These are phyloP conservation scores for Felis chaus DNA, from an alignment of 2,113 vertebrate genomes.

Conservation along the genomic window DNA sequence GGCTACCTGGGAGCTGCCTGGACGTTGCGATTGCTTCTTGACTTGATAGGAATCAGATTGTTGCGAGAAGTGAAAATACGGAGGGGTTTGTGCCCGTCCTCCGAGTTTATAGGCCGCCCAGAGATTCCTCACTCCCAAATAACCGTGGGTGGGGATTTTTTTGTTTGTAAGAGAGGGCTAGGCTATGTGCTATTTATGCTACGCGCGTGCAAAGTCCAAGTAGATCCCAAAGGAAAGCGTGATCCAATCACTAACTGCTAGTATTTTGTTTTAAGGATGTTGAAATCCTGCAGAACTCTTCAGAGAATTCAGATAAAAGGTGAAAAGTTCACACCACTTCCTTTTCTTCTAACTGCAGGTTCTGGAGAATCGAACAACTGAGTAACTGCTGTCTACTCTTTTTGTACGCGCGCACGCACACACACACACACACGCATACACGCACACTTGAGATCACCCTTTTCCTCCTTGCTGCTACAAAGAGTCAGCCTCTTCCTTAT, in stretches of 20 bases:
- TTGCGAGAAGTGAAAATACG: background rate
- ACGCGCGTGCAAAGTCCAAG: background rate
- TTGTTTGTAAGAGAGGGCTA: background rate
- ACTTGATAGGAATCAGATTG: background rate
- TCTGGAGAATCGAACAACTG: conserved; percentile 49
- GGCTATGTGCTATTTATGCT: background rate
- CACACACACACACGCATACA: background rate
- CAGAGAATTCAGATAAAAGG: conserved; percentile 73
- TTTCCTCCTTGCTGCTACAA: background rate
- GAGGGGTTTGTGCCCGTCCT: background rate
- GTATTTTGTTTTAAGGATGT: conserved; percentile 54
- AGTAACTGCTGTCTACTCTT: background rate
- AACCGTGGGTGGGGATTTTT: background rate
- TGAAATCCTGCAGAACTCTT: conserved; percentile 66
- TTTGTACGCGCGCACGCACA: background rate
- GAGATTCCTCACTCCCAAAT: background rate
- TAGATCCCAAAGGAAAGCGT: conserved; percentile 25
- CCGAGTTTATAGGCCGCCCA: background rate
- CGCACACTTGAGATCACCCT: background rate
- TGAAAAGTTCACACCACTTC: conserved; percentile 78
- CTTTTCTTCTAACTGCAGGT: conserved; percentile 60
- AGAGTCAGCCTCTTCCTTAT: background rate
- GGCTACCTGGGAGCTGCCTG: background rate
- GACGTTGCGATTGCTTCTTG: background rate
- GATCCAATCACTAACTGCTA: background rate